phyloP scores from a whole-genome alignment of 2,888 invertebrate genomes.

The Nymphalis c-album region DNA sequence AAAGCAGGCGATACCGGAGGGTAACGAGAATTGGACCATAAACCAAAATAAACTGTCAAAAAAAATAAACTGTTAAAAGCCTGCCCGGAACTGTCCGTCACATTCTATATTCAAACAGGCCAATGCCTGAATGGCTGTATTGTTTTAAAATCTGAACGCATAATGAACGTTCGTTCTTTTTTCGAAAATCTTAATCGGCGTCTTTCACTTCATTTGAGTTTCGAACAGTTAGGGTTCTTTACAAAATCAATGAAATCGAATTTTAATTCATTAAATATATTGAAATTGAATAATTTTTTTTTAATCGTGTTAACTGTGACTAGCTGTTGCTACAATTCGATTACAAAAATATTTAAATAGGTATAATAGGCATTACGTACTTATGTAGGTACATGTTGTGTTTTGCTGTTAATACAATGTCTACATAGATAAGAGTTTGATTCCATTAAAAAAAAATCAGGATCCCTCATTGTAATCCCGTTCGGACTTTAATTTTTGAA shows the following conservation, averaged over 20 bases:
- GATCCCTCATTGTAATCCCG: conserved; percentile 7
- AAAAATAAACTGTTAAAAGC: conserved; percentile 68
- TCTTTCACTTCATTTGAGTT: conserved; percentile 77
- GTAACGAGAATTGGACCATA: conserved; percentile 57
- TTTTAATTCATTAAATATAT: neutral
- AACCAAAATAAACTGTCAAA: conserved; percentile 43
- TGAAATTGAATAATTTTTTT: no score
- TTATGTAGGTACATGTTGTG: no score
- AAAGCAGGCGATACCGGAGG: conserved; percentile 51
- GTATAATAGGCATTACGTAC: no score
- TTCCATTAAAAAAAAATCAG: neutral
- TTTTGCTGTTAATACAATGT: no score
- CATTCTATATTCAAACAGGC: conserved; percentile 72
- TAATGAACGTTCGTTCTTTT: conserved; percentile 64
- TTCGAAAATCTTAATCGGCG: conserved; percentile 72
- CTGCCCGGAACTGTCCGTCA: conserved; percentile 67
- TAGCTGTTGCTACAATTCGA: no score
- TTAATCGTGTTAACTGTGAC: no score
- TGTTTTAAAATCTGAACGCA: conserved; percentile 75
- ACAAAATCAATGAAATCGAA: neutral
- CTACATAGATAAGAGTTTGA: neutral
- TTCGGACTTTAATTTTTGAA: conserved; percentile 44
- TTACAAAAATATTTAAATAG: no score
- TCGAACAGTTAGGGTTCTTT: conserved; percentile 39
- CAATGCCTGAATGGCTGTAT: conserved; percentile 69